Evolutionary conservation across 2,113 vertebrate species (phyloP).

Genomic region (Plecturocebus donacophilus): DNA sequence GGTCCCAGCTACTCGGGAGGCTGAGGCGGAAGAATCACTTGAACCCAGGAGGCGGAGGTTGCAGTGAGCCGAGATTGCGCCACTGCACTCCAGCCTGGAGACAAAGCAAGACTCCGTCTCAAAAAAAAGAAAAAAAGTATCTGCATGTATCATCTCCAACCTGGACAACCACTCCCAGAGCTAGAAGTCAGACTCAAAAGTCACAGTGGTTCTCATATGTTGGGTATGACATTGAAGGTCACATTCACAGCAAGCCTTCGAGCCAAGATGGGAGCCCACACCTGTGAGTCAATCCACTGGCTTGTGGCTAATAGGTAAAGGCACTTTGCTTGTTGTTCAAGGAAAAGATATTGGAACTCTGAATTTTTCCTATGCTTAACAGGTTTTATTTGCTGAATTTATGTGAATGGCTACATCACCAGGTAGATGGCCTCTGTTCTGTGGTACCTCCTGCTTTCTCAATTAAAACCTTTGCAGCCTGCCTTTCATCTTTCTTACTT

Average conservation of each 20-base stretch:
- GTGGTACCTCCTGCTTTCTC: background rate
- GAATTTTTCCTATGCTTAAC: fast-evolving
- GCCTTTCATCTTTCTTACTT: background rate
- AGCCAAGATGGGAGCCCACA: background rate
- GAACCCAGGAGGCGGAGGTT: too few species aligned
- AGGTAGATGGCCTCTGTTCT: background rate
- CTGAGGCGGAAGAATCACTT: too few species aligned
- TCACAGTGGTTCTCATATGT: background rate
- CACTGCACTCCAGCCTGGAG: too few species aligned
- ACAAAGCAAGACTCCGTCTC: too few species aligned
- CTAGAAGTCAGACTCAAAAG: fast-evolving
- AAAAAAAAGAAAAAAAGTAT: background rate
- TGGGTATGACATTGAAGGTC: background rate
- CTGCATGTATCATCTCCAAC: fast-evolving
- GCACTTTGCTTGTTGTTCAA: background rate
- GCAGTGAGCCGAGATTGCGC: too few species aligned
- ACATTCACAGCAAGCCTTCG: background rate
- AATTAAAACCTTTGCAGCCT: background rate
- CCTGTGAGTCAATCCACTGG: background rate
- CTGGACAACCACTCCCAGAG: fast-evolving
- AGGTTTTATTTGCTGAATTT: background rate
- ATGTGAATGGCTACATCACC: background rate
- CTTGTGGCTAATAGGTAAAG: background rate
- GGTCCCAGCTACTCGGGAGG: too few species aligned
- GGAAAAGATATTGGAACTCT: background rate